phyloP scores from a whole-genome alignment of 2,888 invertebrate genomes.

The Lampropteryx suffumata region DNA sequence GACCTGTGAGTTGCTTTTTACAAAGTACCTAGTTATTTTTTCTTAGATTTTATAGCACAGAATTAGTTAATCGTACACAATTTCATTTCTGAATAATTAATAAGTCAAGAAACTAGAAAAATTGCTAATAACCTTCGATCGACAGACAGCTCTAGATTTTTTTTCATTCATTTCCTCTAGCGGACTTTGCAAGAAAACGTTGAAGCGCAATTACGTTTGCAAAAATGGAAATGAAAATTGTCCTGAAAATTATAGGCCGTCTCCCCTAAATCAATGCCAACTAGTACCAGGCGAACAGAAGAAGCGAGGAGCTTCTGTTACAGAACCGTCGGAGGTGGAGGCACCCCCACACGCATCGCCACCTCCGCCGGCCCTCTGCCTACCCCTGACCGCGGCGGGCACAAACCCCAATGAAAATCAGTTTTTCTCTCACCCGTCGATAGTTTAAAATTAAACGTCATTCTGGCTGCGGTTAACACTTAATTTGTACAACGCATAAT shows the following conservation, averaged over 20 bases:
- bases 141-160: neutral
- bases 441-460: constrained; percentile 81
- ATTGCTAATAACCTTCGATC: neutral
- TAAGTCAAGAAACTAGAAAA: too few relatives aligned
- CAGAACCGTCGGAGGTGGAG: constrained; percentile 42
- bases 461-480: constrained; percentile 75
- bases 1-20: too few relatives aligned
- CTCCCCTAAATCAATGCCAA: constrained; percentile 80
- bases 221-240: constrained; percentile 37
- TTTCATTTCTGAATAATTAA: too few relatives aligned
- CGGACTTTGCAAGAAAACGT: constrained; percentile 10
- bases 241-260: constrained; percentile 53
- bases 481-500: constrained; percentile 75
- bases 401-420: constrained; percentile 65
- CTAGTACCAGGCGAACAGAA: constrained; percentile 71
- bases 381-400: constrained; percentile 50
- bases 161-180: neutral
- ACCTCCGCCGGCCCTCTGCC: constrained; percentile 35
- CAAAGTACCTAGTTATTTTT: too few relatives aligned
- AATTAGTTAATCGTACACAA: too few relatives aligned
- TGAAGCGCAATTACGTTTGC: constrained; percentile 16
- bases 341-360: constrained; percentile 33
- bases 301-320: constrained; percentile 51
- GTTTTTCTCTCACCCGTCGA: constrained; percentile 72
- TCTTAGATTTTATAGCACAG: too few relatives aligned